Base-by-base conservation (phyloP, 1,140 invertebrate genomes). In the Pseudomyrmex flavicornis region DNA sequence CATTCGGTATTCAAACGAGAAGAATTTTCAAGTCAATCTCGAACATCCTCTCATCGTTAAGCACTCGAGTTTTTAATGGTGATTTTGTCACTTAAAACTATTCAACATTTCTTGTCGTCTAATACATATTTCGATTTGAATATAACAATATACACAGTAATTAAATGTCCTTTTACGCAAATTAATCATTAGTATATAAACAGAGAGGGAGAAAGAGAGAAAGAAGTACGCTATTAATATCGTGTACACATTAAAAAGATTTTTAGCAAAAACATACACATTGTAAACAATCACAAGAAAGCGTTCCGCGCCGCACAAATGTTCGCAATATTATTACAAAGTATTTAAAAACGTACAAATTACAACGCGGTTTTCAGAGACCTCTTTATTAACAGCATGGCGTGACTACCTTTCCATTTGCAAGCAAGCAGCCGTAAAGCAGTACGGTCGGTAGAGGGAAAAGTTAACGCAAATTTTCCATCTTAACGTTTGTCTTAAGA, bases 401-500 rank as follows among this genome's bases (percentile, higher is more conserved):
- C 76, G 65, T 35, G 76, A 70, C 54, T 17, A 54, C 76, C 17
- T 52, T 48, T 13, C 44, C 52, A 35, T 54, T 58, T 46, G 69
- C 66, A 10, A 50, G 66, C 22, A 80, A 69, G 46, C 76, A 70
- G 44, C 66, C 44, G 12, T 80, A 72, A 80, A 70, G 76, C 72
- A 72, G 20, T n/a, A 26, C 54, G 54, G 20, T 8, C 22, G 46
- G 65, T 1, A 44, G 61, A 17, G 0, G 20, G 17, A 12, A 12
- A 48, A 70, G 76, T 80, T 80, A 80, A 80, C 66, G 76, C 76
- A 80, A 72, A 80, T 80, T 80, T 80, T 35, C 76, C 76, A 80
- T 44, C 76, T 80, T 80, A 80, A 80, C 66, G 76, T 80, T 70
- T 70, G 65, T 80, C 76, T 80, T 72, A 80, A 70, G 66, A 17